Conservation (phyloP, 1,140 invertebrate species). For the Ectropis grisescens region DNA sequence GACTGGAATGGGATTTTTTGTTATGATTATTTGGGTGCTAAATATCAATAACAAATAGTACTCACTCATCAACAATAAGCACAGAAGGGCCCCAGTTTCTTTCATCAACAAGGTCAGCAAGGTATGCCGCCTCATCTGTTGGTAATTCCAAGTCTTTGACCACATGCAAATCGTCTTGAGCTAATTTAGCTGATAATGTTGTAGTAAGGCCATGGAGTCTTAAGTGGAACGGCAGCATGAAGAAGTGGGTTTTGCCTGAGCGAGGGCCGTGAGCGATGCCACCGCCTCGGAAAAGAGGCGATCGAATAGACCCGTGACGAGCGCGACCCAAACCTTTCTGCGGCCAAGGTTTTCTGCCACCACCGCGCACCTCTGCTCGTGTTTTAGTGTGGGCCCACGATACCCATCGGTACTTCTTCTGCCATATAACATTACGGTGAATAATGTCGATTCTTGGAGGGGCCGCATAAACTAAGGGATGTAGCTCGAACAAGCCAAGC, state of each 20-base stretch:
- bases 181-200: constrained; percentile 90
- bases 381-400: constrained; percentile 80
- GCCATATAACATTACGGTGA: constrained; percentile 91
- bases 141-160: constrained; percentile 91
- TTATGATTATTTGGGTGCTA: no score
- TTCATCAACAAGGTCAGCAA: constrained; percentile 84
- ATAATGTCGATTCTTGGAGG: constrained; percentile 92
- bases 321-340: constrained; percentile 94
- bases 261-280: constrained; percentile 90
- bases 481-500: constrained; percentile 87
- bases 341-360: constrained; percentile 93
- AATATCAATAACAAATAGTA: constrained; percentile 24
- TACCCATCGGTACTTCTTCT: constrained; percentile 85
- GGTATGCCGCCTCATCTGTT: constrained; percentile 82
- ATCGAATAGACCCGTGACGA: constrained; percentile 91
- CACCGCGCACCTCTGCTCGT: constrained; percentile 87
- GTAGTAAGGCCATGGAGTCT: constrained; percentile 85
- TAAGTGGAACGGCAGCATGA: constrained; percentile 86
- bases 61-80: constrained; percentile 92
- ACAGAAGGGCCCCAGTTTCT: constrained; percentile 97
- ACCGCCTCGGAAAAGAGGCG: constrained; percentile 87
- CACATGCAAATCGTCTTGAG: constrained; percentile 95
- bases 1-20: no score
- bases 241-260: constrained; percentile 90
- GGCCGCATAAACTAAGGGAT: constrained; percentile 88